Conservation (phyloP, 2,797 vertebrate species). For the Netta rufina region DNA sequence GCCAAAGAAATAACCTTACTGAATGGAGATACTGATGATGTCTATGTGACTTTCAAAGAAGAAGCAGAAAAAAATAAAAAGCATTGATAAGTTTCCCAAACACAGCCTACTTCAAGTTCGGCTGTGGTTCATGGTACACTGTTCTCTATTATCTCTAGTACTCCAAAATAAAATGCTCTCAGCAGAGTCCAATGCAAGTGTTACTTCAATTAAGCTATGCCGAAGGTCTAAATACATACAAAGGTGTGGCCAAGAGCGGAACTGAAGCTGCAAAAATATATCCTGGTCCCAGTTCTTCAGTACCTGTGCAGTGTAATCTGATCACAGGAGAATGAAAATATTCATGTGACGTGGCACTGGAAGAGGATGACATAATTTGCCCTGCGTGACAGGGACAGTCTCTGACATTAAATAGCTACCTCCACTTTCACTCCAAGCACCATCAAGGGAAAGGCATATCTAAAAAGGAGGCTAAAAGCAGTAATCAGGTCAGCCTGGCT, state of each 20-base stretch:
- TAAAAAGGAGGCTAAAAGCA: background rate
- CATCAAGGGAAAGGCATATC: background rate
- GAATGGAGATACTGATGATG: background rate
- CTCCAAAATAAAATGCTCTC: background rate
- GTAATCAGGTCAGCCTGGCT: background rate
- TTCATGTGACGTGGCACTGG: background rate
- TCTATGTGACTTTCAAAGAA: background rate
- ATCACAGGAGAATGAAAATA: background rate
- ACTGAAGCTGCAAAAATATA: background rate
- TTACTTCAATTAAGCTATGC: background rate
- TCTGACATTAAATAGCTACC: background rate
- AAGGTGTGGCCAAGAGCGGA: background rate
- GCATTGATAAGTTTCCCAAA: background rate
- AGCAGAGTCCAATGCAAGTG: background rate
- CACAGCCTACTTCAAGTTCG: background rate
- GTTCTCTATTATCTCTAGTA: background rate
- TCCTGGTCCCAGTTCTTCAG: background rate
- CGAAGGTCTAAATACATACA: background rate
- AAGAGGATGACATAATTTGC: background rate
- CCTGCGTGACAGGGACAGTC: background rate
- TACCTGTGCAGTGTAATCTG: background rate
- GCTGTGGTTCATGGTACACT: background rate
- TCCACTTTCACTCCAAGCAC: background rate
- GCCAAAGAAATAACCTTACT: background rate
- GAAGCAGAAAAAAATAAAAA: background rate